Evolutionary conservation across 2,888 invertebrate species (phyloP).

Genomic region (Pheosia tremula): DNA sequence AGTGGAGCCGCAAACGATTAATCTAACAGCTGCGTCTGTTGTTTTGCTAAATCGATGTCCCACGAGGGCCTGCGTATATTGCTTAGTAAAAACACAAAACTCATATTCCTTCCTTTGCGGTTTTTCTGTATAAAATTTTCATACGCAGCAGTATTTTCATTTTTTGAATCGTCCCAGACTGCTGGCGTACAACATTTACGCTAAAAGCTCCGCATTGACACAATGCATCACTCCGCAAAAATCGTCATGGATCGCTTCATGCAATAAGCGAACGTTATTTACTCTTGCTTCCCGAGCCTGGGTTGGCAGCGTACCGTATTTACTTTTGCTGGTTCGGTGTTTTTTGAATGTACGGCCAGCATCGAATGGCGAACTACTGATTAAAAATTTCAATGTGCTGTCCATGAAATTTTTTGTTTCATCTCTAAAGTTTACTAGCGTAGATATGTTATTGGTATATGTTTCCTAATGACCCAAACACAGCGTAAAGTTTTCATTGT

Average conservation of each 20-base stretch:
- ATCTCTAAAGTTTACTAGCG: too few species aligned
- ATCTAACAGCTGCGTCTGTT: slow-evolving; percentile 3
- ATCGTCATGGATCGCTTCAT: slow-evolving; percentile 30
- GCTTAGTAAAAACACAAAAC: too few species aligned
- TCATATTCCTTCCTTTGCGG: neutral
- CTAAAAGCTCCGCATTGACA: slow-evolving; percentile 24
- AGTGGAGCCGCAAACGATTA: neutral
- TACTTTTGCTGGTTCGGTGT: neutral
- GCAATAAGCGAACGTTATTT: slow-evolving; percentile 20
- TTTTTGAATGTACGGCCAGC: neutral
- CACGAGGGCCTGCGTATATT: neutral
- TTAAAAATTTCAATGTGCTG: neutral
- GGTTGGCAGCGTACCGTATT: slow-evolving; percentile 2
- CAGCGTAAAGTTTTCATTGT: too few species aligned
- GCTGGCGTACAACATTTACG: neutral
- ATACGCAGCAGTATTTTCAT: neutral
- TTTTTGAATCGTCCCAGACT: neutral
- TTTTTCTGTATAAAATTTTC: neutral
- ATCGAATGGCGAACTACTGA: neutral
- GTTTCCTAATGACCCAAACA: too few species aligned
- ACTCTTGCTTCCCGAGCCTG: slow-evolving; percentile 13
- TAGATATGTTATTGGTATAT: too few species aligned
- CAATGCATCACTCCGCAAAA: slow-evolving; percentile 18
- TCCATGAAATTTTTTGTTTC: too few species aligned
- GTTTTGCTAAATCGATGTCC: slow-evolving; percentile 1